Base-by-base conservation (phyloP, 2,888 invertebrate species). In the Ellobium chinense region DNA sequence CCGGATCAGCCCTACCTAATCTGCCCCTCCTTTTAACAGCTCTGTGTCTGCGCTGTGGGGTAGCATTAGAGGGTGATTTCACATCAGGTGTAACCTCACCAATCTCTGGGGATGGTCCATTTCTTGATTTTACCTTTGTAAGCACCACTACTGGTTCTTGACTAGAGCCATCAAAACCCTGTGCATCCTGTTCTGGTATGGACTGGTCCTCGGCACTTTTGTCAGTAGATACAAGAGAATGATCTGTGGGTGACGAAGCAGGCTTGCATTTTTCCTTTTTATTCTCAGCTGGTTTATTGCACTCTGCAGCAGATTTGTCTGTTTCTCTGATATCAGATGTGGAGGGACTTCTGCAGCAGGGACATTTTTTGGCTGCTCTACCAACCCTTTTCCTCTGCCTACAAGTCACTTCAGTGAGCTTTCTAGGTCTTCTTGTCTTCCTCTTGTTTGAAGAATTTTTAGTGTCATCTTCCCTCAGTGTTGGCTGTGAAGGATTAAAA, bases 61-160 rank as follows among this genome's bases (percentile, higher is more conserved):
- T 75, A 31, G 18, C 2, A 27, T 46, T 60, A 12, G 4, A 39
- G 2, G 80, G 68, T 4, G 80, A 80, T 75, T 75, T 80, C 4
- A 75, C 56, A 63, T 75, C 75, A 21, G 80, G 80, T 3, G 80
- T 80, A 21, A 75, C 37, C 39, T 80, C 80, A 27, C 69, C 69
- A 27, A 39, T 54, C 54, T 72, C 36, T 24, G 24, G 31, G 5
- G 58, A 39, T 34, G 34, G 24, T 34, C 21, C 29, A 21, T 31
- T 34, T 18, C 2, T 62, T 12, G n/a, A 12, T 36, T 56, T 46
- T 1, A 60, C 0, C 29, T 69, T 39, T 5, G 29, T 69, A 27
- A 39, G 36, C 0, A 29, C 69, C 12, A 27, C 27, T n/a, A n/a
- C n/a, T n/a, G n/a, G n/a, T n/a, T n/a, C n/a, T n/a, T n/a, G n/a